phyloP scores from a whole-genome alignment of 2,113 vertebrate species.

The Anarrhichthys ocellatus region DNA sequence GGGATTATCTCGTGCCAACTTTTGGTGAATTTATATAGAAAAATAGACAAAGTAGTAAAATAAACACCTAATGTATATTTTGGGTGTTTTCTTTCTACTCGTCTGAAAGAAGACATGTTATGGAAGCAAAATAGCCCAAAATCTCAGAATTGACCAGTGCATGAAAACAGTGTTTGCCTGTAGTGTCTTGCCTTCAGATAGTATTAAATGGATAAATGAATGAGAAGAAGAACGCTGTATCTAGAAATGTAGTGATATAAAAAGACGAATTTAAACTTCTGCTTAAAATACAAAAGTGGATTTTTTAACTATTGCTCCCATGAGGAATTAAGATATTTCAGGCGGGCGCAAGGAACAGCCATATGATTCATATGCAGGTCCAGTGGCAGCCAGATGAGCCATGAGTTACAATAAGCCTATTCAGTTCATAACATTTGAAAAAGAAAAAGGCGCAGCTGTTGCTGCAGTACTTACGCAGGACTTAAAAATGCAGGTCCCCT shows the following conservation, averaged over 20 bases:
- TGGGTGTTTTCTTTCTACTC: too few species aligned
- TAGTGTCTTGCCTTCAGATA: neutral
- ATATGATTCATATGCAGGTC: conserved; percentile 46
- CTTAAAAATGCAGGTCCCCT: conserved; percentile 10
- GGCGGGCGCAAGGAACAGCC: conserved; percentile 14
- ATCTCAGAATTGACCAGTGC: neutral
- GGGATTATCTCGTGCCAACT: neutral
- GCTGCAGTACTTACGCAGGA: neutral
- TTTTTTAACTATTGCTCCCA: conserved; percentile 24
- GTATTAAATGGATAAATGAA: conserved; percentile 16
- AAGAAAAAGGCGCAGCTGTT: conserved; percentile 26
- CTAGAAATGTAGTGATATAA: conserved; percentile 6
- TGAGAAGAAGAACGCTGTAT: conserved; percentile 1
- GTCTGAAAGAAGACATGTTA: too few species aligned
- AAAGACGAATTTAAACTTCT: conserved; percentile 18
- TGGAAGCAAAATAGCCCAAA: neutral
- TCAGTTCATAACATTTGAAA: conserved; percentile 43
- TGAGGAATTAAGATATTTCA: conserved; percentile 37
- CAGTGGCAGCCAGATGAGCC: conserved; percentile 37
- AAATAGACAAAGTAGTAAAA: neutral
- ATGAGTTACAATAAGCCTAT: conserved; percentile 52
- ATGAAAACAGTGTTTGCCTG: neutral
- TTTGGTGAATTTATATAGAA: neutral
- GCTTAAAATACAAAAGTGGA: conserved; percentile 7
- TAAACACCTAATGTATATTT: neutral